phyloP scores from a whole-genome alignment of 30 jellyfish, hydroid and myxozoan genomes.

The Pseudorhiza aurosa region DNA sequence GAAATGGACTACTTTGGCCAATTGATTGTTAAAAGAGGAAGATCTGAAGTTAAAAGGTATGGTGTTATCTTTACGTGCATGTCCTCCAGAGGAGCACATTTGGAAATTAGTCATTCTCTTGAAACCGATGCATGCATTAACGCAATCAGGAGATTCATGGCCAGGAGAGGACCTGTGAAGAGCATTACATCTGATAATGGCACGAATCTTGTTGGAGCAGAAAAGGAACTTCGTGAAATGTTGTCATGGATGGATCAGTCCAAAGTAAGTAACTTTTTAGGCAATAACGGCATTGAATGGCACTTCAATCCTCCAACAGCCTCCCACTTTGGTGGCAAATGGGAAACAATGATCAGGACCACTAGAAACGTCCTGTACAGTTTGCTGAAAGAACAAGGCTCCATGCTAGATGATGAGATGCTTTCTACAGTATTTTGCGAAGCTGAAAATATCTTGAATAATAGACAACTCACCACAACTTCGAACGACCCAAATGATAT shows the following conservation, averaged over 20 bases:
- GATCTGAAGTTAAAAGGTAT: constrained; percentile 48
- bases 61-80: constrained; percentile 61
- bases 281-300: constrained; percentile 26
- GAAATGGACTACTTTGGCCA: constrained; percentile 65
- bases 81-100: constrained; percentile 51
- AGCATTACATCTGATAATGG: constrained; percentile 45
- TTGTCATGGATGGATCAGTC: constrained; percentile 13
- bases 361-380: constrained; percentile 34
- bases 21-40: constrained; percentile 35
- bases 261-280: background rate
- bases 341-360: constrained; percentile 62
- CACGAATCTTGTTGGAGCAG: constrained; percentile 51
- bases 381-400: constrained; percentile 10
- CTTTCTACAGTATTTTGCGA: constrained; percentile 46
- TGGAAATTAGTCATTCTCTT: constrained; percentile 20
- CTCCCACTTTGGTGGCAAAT: constrained; percentile 61
- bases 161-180: constrained; percentile 51
- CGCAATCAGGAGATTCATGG: constrained; percentile 30
- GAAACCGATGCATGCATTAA: constrained; percentile 25
- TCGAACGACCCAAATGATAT: constrained; percentile 26
- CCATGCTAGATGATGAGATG: constrained; percentile 11
- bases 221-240: constrained; percentile 24
- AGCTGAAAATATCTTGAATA: constrained; percentile 31
- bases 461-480: constrained; percentile 29
- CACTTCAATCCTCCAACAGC: constrained; percentile 58